A percentile compares a stretch with the other conserved stretches of the same genome.
These are phyloP conservation scores for Tyrophagus putrescentiae DNA, from an alignment of 1,140 invertebrate genomes.

Conservation along the genomic window DNA sequence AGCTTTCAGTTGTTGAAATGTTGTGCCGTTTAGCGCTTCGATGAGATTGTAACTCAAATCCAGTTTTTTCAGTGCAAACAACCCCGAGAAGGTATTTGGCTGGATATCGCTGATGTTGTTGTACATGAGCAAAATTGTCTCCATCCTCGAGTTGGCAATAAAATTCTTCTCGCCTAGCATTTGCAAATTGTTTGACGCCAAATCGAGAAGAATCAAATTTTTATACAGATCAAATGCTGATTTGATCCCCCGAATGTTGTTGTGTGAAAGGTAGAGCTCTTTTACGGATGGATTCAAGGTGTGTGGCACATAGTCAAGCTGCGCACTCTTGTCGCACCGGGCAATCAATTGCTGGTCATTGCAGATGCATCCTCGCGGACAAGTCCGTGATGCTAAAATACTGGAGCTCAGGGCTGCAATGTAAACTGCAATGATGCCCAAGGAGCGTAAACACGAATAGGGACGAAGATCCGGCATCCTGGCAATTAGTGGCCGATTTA, in stretches of 20 bases:
- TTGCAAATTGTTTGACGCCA: constrained; percentile 64
- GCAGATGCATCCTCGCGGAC: constrained; percentile 61
- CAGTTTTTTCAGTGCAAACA: constrained; percentile 50
- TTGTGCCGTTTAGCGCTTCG: constrained; percentile 52
- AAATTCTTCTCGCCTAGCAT: constrained; percentile 56
- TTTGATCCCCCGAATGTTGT: constrained; percentile 72
- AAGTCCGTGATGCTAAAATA: constrained; percentile 21
- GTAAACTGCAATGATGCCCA: background rate
- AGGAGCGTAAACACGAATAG: no score
- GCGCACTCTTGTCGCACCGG: constrained; percentile 66
- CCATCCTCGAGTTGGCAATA: constrained; percentile 50
- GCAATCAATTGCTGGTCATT: constrained; percentile 64
- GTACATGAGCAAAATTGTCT: constrained; percentile 31
- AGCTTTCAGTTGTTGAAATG: constrained; percentile 55
- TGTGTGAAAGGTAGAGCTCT: constrained; percentile 63
- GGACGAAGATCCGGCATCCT: no score
- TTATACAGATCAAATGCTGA: constrained; percentile 70
- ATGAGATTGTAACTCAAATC: constrained; percentile 64
- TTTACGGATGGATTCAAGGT: constrained; percentile 75
- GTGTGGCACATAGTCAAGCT: constrained; percentile 72
- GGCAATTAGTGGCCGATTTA: no score
- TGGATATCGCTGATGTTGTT: constrained; percentile 35
- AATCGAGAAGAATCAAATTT: constrained; percentile 61
- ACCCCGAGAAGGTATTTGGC: constrained; percentile 53
- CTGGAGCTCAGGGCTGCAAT: background rate